A percentile compares a stretch with the other conserved stretches of the same genome.
These are phyloP conservation scores for Lanius collurio DNA, from an alignment of 2,113 vertebrate genomes.

Conservation along the genomic window DNA sequence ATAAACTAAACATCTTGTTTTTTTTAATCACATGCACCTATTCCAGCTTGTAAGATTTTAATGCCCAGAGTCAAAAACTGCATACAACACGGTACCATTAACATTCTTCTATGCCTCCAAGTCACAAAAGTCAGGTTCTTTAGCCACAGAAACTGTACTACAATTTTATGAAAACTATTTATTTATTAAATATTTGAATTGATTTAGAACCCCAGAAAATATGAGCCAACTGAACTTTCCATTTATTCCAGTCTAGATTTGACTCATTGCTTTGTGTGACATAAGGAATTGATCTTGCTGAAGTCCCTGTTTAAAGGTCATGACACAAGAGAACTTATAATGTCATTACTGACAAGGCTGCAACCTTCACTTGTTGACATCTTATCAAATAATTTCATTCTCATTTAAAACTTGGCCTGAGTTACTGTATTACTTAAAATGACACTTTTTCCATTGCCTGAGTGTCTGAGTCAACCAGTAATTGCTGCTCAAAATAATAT, in stretches of 20 bases:
- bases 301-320: background rate
- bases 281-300: background rate
- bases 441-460: background rate
- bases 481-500: conserved; percentile 44
- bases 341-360: conserved; percentile 10
- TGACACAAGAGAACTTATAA: background rate
- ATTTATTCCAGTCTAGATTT: background rate
- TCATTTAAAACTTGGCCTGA: conserved; percentile 19
- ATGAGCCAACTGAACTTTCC: background rate
- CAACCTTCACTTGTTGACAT: conserved; percentile 32
- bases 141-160: background rate
- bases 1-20: background rate
- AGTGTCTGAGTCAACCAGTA: conserved; percentile 3
- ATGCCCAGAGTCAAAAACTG: background rate
- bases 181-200: background rate
- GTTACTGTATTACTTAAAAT: conserved; percentile 26
- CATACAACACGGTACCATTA: background rate
- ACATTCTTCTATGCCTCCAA: background rate
- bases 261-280: background rate
- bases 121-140: background rate
- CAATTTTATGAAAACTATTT: background rate
- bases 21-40: background rate
- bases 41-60: background rate
- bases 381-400: conserved; percentile 2
- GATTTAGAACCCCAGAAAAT: background rate